Evolutionary conservation across 30 jellyfish, hydroid and myxozoan species (phyloP), one percentile per base, ranked within the genome.

Genomic region (Clytia hemisphaerica): DNA sequence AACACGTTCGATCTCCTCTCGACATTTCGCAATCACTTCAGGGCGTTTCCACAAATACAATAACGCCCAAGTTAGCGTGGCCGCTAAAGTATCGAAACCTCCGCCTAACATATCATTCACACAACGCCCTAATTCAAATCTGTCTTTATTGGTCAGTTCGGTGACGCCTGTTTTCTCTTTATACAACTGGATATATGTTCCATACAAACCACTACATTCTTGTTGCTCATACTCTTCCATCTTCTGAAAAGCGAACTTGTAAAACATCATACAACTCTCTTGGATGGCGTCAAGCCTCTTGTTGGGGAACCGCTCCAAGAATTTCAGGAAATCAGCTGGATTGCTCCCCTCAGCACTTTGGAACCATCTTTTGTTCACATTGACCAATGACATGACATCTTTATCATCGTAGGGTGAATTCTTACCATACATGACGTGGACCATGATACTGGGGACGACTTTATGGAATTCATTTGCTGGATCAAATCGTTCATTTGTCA

Each of bases 21-120:
- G 50, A 31, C 61, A 22, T 19, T 32, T 25, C 30, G 14, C 25
- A 2, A 51, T 37, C 22, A 53, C 82, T 22, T 70, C 73, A 4
- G 78, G 58, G 6, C 51, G 61, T 22, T 27, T 21, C 5, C 31
- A 27, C 12, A 70, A 34, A 32, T 25, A 70, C 24, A 70, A 1
- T 28, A 70, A 27, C 0, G 59, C 76, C 82, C 82, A 70, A 7
- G 49, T 36, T 0, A 70, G 34, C 25, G 82, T 29, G 4, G 24
- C 37, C 36, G 82, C 76, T n/a, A 70, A 78, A 4, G 82, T 70
- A 70, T 70, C 82, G 51, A 70, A 70, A 10, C 82, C 82, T 10
- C 73, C 82, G 0, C 82, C 82, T 26, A 70, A 29, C 16, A 70
- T 26, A 70, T 70, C 82, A 15, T 78, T 46, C 16, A 70, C 6